A percentile compares a stretch with the other conserved stretches of the same genome.
Evolutionary conservation across 2,888 invertebrate species (phyloP).

Genomic region (Plusia festucae): DNA sequence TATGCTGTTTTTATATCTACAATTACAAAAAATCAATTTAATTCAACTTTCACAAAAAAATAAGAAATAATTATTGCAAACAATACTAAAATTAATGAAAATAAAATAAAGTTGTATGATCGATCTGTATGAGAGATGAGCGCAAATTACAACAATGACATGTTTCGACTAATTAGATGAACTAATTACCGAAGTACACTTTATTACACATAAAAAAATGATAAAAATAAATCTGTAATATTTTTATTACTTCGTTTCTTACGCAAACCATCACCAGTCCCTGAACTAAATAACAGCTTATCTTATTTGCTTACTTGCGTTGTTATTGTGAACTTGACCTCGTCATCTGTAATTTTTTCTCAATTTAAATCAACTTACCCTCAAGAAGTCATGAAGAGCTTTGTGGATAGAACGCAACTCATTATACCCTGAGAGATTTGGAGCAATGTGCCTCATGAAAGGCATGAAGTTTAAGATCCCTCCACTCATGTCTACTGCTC

Average conservation of each 20-base stretch:
- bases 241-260: conserved; percentile 19
- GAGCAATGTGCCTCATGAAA: conserved; percentile 90
- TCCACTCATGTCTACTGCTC: conserved; percentile 91
- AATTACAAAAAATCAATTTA: neutral
- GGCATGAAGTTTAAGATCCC: conserved; percentile 93
- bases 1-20: neutral
- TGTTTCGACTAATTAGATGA: neutral
- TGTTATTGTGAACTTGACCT: conserved; percentile 58
- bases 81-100: neutral
- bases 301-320: conserved; percentile 41
- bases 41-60: no score
- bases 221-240: conserved; percentile 18
- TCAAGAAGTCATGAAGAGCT: conserved; percentile 88
- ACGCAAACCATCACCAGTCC: conserved; percentile 49
- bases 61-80: neutral
- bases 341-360: conserved; percentile 29
- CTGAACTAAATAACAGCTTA: conserved; percentile 57
- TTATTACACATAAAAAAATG: neutral
- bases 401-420: conserved; percentile 84
- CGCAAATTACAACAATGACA: no score
- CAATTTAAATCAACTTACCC: conserved; percentile 72
- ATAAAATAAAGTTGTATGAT: neutral
- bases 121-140: no score
- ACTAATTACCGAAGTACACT: neutral
- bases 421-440: conserved; percentile 90